Evolutionary conservation across 2,797 vertebrate species (phyloP), one percentile per base, ranked within the genome.

Genomic region (Gymnoscopelus microlampas): DNA sequence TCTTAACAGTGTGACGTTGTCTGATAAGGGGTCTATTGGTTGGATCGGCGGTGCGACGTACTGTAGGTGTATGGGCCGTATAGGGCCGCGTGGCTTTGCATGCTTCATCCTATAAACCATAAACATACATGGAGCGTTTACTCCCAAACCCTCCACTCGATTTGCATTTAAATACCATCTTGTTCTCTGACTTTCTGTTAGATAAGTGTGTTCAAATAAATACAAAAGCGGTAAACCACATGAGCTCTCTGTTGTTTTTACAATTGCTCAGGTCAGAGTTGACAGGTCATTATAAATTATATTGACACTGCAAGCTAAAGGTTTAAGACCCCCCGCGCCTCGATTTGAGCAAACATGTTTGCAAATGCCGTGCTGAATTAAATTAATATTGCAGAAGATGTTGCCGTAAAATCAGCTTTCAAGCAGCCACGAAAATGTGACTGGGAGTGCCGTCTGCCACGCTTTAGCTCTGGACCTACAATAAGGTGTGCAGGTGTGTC

Each of bases 111-210:
- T 50, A 58, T 63, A 74, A 79, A 70, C 50, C 1, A 23, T 78
- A 67, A 73, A 53, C 65, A 60, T 76, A 66, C 66, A 83, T 85
- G 74, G 83, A 67, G 53, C 60, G 64, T 76, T 86, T 66, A 55
- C 75, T 53, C 67, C 65, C 10, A 66, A 13, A 60, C 64, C 53
- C 66, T 15, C 35, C 19, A 64, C 12, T 67, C 9, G 1, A 39
- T 39, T 39, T 39, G 39, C 39, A 50, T 24, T 57, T 60, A 15
- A 24, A 26, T 71, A n/a, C 39, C 50, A 12, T 15, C 8, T 32
- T 68, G 65, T 68, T 23, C 53, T 71, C 47, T 53, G 51, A 73
- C 55, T 77, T 66, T 29, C 32, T 60, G 50, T 64, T 66, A 1
- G 47, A 63, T 55, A 60, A 35, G 67, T 60, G 66, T 61, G 56